phyloP scores from a whole-genome alignment of 2,113 vertebrate species.

The Elachura formosa region DNA sequence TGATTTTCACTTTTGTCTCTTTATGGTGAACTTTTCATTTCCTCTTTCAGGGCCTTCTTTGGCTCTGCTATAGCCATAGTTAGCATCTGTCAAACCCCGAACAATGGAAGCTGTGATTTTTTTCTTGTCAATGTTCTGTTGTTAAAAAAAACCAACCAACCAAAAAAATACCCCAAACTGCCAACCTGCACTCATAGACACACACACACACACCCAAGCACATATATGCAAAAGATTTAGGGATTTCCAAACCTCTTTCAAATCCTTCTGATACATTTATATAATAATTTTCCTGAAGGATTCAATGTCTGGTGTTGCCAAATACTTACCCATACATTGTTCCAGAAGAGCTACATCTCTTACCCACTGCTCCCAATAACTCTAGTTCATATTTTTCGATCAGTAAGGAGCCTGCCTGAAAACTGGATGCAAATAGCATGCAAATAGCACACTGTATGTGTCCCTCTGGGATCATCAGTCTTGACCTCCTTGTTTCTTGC shows the following conservation, averaged over 20 bases:
- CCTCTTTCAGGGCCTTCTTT: not conserved
- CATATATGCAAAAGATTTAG: fast-evolving
- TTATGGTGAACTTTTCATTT: not conserved
- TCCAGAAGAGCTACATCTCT: not conserved
- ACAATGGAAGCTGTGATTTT: not conserved
- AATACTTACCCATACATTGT: not conserved
- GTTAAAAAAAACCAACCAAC: not conserved
- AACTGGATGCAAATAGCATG: not conserved
- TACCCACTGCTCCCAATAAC: not conserved
- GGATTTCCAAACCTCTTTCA: not conserved
- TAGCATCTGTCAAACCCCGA: not conserved
- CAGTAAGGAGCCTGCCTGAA: not conserved
- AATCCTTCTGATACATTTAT: not conserved
- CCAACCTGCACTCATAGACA: too few species aligned
- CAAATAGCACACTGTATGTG: not conserved
- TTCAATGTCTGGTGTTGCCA: not conserved
- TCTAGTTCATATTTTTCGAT: not conserved
- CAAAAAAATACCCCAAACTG: fast-evolving
- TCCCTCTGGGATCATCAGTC: not conserved
- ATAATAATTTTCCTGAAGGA: not conserved
- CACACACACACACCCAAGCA: fast-evolving
- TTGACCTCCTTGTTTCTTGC: not conserved
- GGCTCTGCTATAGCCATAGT: not conserved
- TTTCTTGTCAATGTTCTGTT: not conserved
- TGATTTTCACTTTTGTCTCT: not conserved